Conservation (phyloP, 2,113 vertebrate species). For the Electrona antarctica region DNA sequence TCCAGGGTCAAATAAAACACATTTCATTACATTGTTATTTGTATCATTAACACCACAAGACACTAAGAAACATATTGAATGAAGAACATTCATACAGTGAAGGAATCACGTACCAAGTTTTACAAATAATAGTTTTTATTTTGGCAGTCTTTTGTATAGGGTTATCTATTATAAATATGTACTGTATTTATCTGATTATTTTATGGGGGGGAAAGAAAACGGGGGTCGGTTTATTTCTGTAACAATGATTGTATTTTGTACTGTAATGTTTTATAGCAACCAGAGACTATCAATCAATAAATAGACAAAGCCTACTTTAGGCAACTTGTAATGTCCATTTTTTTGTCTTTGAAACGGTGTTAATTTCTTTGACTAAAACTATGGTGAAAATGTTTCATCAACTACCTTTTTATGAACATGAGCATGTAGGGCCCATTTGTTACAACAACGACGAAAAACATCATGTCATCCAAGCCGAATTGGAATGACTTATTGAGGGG, state of each 20-base stretch:
- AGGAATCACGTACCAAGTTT: conserved; percentile 2
- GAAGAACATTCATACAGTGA: not conserved
- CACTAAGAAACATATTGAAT: not conserved
- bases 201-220: conserved; percentile 37
- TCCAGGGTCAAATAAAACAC: no score
- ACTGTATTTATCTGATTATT: conserved; percentile 59
- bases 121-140: conserved; percentile 28
- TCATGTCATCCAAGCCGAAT: no score
- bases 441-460: no score
- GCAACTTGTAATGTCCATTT: not conserved
- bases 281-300: conserved; percentile 54
- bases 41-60: not conserved
- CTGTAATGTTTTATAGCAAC: conserved; percentile 55
- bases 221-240: conserved; percentile 50
- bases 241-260: conserved; percentile 64
- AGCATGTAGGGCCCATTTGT: no score
- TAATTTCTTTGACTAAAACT: no score
- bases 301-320: conserved; percentile 23
- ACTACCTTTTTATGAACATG: no score
- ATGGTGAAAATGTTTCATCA: no score
- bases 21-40: not conserved
- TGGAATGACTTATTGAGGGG: no score
- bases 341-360: not conserved
- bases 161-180: conserved; percentile 40
- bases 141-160: conserved; percentile 35